Evolutionary conservation across 2,113 vertebrate species (phyloP), one percentile per base, ranked within the genome.

Genomic region (Sorex araneus): DNA sequence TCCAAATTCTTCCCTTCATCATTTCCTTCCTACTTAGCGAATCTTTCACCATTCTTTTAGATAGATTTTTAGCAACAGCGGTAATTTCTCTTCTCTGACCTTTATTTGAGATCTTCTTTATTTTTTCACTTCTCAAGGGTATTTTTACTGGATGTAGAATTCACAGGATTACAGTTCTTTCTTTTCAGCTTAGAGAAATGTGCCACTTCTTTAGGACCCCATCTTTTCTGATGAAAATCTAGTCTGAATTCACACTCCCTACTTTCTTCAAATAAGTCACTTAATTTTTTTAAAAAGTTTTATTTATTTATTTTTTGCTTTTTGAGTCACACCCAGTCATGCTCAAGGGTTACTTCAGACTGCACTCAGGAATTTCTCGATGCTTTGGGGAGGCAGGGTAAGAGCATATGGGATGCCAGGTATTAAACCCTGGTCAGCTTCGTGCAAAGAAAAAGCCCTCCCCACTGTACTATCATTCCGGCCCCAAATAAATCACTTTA

Each of bases 211-310:
- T 79, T 76, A 6, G 71, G 27, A 9, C 43, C 9, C 36, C 18
- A 21, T 81, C 11, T 82, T 85, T 75, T 89, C 13, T 70, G 25
- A 77, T 91, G 47, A 74, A 94, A 96, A 81, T 78, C 54, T 8
- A 47, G 8, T 34, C 1, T 90, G 18, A 15, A 60, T 60, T 60
- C 57, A 60, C 30, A 34, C 82, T 64, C 21, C 6, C 12, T n/a
- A 1, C 11, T 6, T 36, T 30, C n/a, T 86, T 70, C 63, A 79
- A 83, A 92, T 79, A 67, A 10, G 6, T 32, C 47, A 50, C 47
- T 50, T 60, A 23, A 60, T 40, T 40, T 40, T 40, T 40, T 40
- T 40, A 40, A 4, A 40, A 40, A n/a, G n/a, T n/a, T n/a, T n/a
- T n/a, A n/a, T n/a, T n/a, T 40, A 4, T 40, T 40, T 40, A 40